A percentile compares a stretch with the other conserved stretches of the same genome.
Evolutionary conservation across 2,888 invertebrate species (phyloP).

Genomic region (Tenthredo notha): DNA sequence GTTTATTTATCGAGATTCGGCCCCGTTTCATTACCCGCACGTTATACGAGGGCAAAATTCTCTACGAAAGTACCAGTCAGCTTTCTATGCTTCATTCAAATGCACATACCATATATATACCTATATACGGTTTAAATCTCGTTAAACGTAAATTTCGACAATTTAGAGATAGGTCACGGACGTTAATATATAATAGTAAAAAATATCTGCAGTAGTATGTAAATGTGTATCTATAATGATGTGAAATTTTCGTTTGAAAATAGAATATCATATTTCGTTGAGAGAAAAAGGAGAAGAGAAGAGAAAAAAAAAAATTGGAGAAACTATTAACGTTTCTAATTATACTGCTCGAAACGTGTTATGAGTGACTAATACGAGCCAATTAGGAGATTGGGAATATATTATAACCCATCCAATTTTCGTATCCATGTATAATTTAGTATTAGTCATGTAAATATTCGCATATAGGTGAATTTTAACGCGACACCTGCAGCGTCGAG

Average conservation of each 20-base stretch:
- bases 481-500: slow-evolving; percentile 14
- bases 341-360: neutral
- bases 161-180: neutral
- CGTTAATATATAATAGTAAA: neutral
- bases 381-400: neutral
- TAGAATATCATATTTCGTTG: neutral
- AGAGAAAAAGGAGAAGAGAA: neutral
- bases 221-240: neutral
- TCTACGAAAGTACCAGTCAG: slow-evolving; percentile 11
- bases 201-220: neutral
- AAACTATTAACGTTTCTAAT: slow-evolving; percentile 2
- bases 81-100: neutral
- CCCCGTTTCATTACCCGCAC: slow-evolving; percentile 42
- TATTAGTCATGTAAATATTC: slow-evolving; percentile 11
- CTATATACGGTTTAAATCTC: neutral
- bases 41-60: slow-evolving; percentile 34
- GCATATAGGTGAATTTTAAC: slow-evolving; percentile 26
- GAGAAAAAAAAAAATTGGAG: neutral
- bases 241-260: neutral
- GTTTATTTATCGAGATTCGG: slow-evolving; percentile 50
- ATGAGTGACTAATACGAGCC: neutral
- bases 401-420: neutral
- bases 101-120: neutral
- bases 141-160: neutral
- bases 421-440: neutral